Conservation (phyloP, 2,797 vertebrate genomes). For the Sylvilagus floridanus region DNA sequence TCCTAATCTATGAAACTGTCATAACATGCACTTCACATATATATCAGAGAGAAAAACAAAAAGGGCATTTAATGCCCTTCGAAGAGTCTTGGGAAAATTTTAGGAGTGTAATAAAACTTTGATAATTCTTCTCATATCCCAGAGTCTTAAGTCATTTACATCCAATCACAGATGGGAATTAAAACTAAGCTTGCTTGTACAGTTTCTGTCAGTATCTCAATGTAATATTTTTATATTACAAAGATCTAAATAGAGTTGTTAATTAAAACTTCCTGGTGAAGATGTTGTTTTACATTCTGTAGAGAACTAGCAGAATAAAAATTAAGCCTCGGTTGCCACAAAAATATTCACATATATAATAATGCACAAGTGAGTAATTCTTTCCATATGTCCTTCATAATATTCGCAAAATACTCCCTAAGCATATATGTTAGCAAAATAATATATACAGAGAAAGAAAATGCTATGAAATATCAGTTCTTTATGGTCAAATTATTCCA, state of each 20-base stretch:
- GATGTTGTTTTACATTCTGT: not conserved
- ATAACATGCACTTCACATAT: not conserved
- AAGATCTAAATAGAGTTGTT: not conserved
- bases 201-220: not conserved
- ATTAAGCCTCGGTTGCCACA: not conserved
- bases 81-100: not conserved
- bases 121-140: not conserved
- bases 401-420: not conserved
- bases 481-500: not conserved
- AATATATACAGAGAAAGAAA: not conserved
- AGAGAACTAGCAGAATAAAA: slow-evolving; percentile 40
- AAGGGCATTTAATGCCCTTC: not conserved
- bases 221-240: not conserved
- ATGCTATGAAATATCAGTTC: slow-evolving; percentile 30
- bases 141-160: slow-evolving; percentile 1
- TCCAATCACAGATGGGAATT: not conserved
- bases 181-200: not conserved
- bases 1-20: not conserved
- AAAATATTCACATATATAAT: not conserved
- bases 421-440: slow-evolving; percentile 1
- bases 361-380: not conserved
- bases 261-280: slow-evolving; percentile 7
- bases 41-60: not conserved
- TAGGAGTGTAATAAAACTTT: not conserved
- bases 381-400: not conserved